These are phyloP conservation scores for Thyatira batis DNA, from an alignment of 2,888 invertebrate species.

Conservation along the genomic window DNA sequence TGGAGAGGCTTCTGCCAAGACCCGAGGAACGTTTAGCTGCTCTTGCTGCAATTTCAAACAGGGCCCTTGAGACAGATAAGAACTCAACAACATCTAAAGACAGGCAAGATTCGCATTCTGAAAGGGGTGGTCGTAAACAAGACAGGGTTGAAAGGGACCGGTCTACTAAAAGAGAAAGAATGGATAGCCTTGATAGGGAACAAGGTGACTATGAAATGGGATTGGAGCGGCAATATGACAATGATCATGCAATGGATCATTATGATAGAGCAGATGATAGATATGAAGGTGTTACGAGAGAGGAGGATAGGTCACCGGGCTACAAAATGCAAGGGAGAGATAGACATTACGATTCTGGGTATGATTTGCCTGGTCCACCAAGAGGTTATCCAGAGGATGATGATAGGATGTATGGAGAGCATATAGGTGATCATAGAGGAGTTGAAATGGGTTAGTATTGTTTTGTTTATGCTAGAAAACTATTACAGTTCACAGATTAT, in stretches of 20 bases:
- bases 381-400: constrained; percentile 79
- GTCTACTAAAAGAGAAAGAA: constrained; percentile 73
- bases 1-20: constrained; percentile 84
- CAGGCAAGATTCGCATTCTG: constrained; percentile 72
- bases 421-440: constrained; percentile 68
- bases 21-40: constrained; percentile 85
- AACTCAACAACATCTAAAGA: constrained; percentile 74
- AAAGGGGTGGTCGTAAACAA: constrained; percentile 73
- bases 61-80: constrained; percentile 71
- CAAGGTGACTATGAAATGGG: constrained; percentile 73
- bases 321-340: constrained; percentile 67
- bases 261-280: constrained; percentile 75
- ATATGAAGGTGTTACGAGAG: constrained; percentile 71
- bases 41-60: constrained; percentile 78
- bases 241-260: constrained; percentile 75
- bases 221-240: constrained; percentile 73
- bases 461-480: constrained; percentile 4
- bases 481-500: background rate
- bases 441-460: constrained; percentile 65
- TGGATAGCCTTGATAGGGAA: constrained; percentile 75
- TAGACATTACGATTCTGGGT: constrained; percentile 73
- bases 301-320: constrained; percentile 72
- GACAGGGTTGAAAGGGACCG: constrained; percentile 79
- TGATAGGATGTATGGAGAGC: constrained; percentile 78
- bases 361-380: constrained; percentile 72